Conservation (phyloP, 1,140 invertebrate genomes). For the Zelostemma sp. region DNA sequence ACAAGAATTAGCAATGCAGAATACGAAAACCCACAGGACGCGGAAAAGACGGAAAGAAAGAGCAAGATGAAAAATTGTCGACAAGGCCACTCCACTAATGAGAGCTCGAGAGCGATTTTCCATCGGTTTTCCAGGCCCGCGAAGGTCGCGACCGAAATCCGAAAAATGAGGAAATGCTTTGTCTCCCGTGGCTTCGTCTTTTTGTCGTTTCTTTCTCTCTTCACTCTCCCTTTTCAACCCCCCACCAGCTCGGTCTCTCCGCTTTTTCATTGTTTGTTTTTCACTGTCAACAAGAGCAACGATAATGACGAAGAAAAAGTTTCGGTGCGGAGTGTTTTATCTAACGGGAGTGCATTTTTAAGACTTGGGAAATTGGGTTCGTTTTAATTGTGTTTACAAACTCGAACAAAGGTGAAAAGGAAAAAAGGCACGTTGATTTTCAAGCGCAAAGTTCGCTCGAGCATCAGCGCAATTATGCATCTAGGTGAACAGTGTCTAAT, state of each 20-base stretch:
- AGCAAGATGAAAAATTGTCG: conserved; percentile 30
- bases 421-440: too few species aligned
- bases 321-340: too few species aligned
- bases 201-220: not conserved
- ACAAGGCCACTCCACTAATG: conserved; percentile 45
- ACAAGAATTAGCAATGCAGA: conserved; percentile 23
- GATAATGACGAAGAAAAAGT: too few species aligned
- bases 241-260: not conserved
- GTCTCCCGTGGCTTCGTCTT: conserved; percentile 11
- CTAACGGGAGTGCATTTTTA: too few species aligned
- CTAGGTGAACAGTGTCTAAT: conserved; percentile 27
- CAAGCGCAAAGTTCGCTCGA: too few species aligned
- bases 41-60: not conserved
- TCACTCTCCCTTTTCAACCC: not conserved
- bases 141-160: conserved; percentile 49
- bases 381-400: too few species aligned
- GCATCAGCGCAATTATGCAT: conserved; percentile 20
- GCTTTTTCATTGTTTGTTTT: conserved; percentile 24
- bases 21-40: conserved; percentile 30
- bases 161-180: conserved; percentile 33
- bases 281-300: too few species aligned
- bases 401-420: too few species aligned
- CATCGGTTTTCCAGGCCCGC: conserved; percentile 45
- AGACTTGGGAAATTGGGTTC: too few species aligned
- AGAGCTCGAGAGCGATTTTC: conserved; percentile 47